phyloP scores from a whole-genome alignment of 35 echinoderm and acorn worm genomes.

The Chiridota heheva region DNA sequence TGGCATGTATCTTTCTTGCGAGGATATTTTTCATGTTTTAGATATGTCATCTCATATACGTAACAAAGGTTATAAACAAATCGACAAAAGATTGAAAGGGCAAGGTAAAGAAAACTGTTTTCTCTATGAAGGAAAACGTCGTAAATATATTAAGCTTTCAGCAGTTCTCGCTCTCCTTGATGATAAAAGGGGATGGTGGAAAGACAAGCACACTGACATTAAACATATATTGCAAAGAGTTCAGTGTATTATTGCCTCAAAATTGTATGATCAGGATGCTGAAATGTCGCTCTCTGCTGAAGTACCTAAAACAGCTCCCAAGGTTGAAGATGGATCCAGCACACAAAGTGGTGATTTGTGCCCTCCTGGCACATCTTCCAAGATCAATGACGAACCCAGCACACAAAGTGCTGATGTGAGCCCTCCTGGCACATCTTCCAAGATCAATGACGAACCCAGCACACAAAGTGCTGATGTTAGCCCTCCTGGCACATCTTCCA shows the following conservation, averaged over 20 bases:
- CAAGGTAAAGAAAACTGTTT: constrained; percentile 11
- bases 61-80: not conserved
- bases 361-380: not conserved
- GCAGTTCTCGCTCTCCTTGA: not conserved
- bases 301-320: not conserved
- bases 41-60: constrained; percentile 16
- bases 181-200: constrained; percentile 27
- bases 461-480: not conserved
- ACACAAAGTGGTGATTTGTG: not conserved
- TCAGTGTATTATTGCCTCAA: not conserved
- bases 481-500: not conserved
- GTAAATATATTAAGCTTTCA: constrained; percentile 13
- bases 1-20: constrained; percentile 5
- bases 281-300: not conserved
- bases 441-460: not conserved
- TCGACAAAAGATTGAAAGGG: constrained; percentile 13
- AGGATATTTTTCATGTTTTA: constrained; percentile 16
- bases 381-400: not conserved
- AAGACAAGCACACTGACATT: constrained; percentile 2
- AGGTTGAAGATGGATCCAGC: not conserved
- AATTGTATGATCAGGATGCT: not conserved
- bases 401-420: not conserved
- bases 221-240: not conserved
- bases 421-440: not conserved
- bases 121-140: constrained; percentile 21